Base-by-base conservation (phyloP, 1,140 invertebrate species). In the Wiebesia pumilae region DNA sequence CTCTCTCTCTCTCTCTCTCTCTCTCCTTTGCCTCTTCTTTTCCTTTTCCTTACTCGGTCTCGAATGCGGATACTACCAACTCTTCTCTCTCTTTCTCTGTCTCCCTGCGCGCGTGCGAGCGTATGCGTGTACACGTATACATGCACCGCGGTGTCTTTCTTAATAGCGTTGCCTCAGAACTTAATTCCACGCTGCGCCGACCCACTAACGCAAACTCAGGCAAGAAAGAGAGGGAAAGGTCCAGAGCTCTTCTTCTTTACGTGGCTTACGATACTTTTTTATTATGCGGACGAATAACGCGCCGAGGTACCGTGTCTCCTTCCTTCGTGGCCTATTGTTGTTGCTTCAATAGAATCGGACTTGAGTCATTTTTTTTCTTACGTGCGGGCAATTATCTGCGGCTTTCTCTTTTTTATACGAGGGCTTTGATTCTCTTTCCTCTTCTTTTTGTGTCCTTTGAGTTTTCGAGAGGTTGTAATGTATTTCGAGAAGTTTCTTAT, bases 281-380 rank as follows among this genome's bases (percentile, higher is more conserved):
- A 79, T 79, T 79, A 7, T 79, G 47, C 51, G 51, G 43, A 69
- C 10, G 38, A 43, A 38, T 2, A 43, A 75, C 33, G 21, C 14
- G 21, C n/a, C 27, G 47, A 33, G 30, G 77, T 47, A 78, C 4
- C 54, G 51, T 21, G n/a, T 38, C 33, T 80, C 21, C 24, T 27
- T 58, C 51, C 40, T 54, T 58, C 35, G 40, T n/a, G 27, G 16
- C 4, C 75, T 54, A 73, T 80, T 85, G 47, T 85, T 85, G 77
- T 85, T 67, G 30, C 43, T 62, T 84, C n/a, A 79, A 84, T 79
- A 35, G 83, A 79, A 79, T 84, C 75, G 73, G 83, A 84, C 83
- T 84, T 27, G 62, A 79, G 73, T 84, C 69, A 65, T 33, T 81
- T 47, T n/a, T 69, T 67, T 69, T 81, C 27, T 58, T 81, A 3